Evolutionary conservation across 2,888 invertebrate species (phyloP).

Genomic region (Rhagonycha fulva): DNA sequence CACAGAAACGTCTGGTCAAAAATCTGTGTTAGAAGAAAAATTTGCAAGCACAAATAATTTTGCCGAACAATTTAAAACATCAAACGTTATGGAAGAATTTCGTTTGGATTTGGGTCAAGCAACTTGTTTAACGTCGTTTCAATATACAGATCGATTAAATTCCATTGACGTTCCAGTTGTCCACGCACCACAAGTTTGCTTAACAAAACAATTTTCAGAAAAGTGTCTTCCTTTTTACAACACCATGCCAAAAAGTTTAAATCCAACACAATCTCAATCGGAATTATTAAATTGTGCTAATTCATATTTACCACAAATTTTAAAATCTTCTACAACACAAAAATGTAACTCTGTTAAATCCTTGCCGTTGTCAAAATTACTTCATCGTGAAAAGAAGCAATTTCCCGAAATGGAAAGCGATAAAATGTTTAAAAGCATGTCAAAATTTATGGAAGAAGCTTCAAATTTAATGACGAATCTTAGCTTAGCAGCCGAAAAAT

Average conservation of each 20-base stretch:
- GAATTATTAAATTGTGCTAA: background rate
- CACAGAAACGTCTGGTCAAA: background rate
- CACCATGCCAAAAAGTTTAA: conserved; percentile 7
- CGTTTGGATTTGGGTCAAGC: conserved; percentile 26
- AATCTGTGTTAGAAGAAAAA: conserved; percentile 2
- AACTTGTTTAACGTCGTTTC: conserved; percentile 21
- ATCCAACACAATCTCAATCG: conserved; percentile 6
- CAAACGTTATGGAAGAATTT: background rate
- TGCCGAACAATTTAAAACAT: background rate
- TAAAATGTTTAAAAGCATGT: conserved; percentile 50
- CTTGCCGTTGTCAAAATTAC: background rate
- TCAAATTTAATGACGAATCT: conserved; percentile 51
- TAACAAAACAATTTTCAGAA: conserved; percentile 31
- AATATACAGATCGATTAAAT: conserved; percentile 21
- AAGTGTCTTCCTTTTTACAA: conserved; percentile 35
- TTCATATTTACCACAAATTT: conserved; percentile 39
- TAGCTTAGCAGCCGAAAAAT: conserved; percentile 39
- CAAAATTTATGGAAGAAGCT: conserved; percentile 54
- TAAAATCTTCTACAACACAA: conserved; percentile 36
- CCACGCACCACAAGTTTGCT: conserved; percentile 42
- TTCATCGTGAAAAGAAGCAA: background rate
- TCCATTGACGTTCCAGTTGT: conserved; percentile 38
- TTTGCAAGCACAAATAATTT: background rate
- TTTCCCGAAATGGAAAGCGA: conserved; percentile 27
- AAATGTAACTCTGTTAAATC: background rate